Base-by-base conservation (phyloP, 2,113 vertebrate species). In the Percina caprodes region DNA sequence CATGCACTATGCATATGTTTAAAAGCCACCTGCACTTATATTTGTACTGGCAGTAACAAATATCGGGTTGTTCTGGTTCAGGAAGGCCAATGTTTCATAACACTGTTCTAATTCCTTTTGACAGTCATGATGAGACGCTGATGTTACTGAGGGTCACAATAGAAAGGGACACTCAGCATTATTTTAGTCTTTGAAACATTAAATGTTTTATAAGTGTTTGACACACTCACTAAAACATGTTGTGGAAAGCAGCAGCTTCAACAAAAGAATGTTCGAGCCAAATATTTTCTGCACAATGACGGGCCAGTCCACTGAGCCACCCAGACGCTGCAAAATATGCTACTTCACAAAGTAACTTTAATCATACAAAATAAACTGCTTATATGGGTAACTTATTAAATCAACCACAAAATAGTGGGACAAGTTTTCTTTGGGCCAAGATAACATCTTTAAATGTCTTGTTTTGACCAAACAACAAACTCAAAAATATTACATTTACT, bases 261-360 rank as follows among this genome's bases (percentile, higher is more conserved):
- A 24, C 23, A 48, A 33, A 72, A 65, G 58, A 79, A 84, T 74
- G 70, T 67, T 69, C 19, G 81, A 81, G 49, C 14, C 13, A 45
- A 68, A 39, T 60, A 33, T 66, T 68, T 54, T 26, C 13, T 59
- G 56, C 14, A 12, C 73, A 46, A 55, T 14, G 39, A 26, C 2
- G 1, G 23, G 16, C 18, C 7, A 19, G 35, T n/a, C 42, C 30
- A 54, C 52, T 54, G n/a, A 55, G 21, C 8, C 30, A 55, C 58
- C 9, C 11, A 42, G 16, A 79, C 18, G 66, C 52, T 35, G 21
- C 5, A 46, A 33, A 42, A 42, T 33, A 33, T 2, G 4, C 6
- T 14, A 15, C 10, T 62, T 60, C 18, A 67, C 46, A 60, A n/a
- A 56, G 0, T 35, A 56, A 48, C 58, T 4, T 18, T 13, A 78